Percentiles rank a stretch among this genome's conserved stretches.
Conservation (phyloP, 2,888 invertebrate genomes). For the Hipparchia sbordonii region DNA sequence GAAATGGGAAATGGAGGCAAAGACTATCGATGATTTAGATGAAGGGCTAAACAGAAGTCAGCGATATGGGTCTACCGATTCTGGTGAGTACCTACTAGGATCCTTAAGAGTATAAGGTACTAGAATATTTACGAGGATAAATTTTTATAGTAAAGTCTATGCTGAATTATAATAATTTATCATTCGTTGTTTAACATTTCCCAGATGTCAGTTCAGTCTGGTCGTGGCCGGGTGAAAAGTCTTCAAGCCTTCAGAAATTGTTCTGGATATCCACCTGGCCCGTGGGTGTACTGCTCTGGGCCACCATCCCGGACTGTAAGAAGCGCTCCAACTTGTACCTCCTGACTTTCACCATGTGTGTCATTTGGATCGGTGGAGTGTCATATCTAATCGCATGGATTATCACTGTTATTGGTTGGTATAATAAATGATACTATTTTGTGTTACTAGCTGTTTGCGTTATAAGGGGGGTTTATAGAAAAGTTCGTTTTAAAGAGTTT, state of each 20-base stretch:
- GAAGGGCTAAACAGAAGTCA: constrained; percentile 51
- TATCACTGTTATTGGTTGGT: constrained; percentile 89
- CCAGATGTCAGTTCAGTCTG: constrained; percentile 68
- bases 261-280: constrained; percentile 89
- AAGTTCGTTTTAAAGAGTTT: no score
- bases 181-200: constrained; percentile 15
- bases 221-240: constrained; percentile 82
- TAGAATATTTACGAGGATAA: no score
- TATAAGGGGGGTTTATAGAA: no score
- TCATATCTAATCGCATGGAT: constrained; percentile 95
- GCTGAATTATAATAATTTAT: neutral
- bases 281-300: constrained; percentile 85
- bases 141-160: no score
- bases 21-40: constrained; percentile 41
- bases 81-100: constrained; percentile 52
- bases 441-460: neutral
- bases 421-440: neutral
- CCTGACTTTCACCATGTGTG: constrained; percentile 90
- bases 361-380: constrained; percentile 90
- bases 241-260: constrained; percentile 65
- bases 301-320: constrained; percentile 91
- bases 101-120: no score
- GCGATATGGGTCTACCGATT: constrained; percentile 60
- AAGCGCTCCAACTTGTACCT: constrained; percentile 83
- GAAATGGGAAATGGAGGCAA: no score